A percentile compares a stretch with the other conserved stretches of the same genome.
Evolutionary conservation across 37 sponge, comb jelly and placozoan species (phyloP).

Genomic region (Hexactinellida sp.): DNA sequence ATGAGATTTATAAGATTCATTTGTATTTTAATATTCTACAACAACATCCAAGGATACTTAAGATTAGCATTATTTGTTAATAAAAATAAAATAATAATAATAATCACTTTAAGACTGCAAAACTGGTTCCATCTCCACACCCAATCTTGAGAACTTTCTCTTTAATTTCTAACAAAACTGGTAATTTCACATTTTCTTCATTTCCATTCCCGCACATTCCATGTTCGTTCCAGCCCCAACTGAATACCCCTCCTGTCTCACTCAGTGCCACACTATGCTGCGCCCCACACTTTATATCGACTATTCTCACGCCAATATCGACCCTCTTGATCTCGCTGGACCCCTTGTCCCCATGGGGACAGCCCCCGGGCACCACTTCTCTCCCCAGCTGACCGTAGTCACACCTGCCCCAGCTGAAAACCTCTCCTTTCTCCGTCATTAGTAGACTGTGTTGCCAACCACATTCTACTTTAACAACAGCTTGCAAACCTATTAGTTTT

Average conservation of each 20-base stretch:
- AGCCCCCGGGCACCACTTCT: neutral
- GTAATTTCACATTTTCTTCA: constrained; percentile 22
- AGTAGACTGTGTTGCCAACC: neutral
- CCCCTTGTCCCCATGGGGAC: neutral
- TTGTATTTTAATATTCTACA: too few relatives aligned
- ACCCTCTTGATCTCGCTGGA: neutral
- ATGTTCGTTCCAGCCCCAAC: constrained; percentile 73
- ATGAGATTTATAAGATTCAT: too few relatives aligned
- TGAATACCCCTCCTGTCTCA: constrained; percentile 18
- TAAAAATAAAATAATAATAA: neutral
- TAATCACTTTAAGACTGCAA: neutral
- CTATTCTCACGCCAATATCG: neutral
- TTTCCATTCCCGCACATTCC: constrained; percentile 65
- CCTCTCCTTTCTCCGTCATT: constrained; percentile 21
- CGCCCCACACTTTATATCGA: neutral
- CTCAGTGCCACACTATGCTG: neutral
- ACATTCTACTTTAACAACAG: neutral
- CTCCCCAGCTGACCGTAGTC: constrained; percentile 66
- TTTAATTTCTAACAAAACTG: neutral
- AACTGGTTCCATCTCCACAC: constrained; percentile 3
- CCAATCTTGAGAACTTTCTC: neutral
- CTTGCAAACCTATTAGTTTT: neutral
- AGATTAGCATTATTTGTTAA: too few relatives aligned
- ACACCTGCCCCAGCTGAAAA: constrained; percentile 55
- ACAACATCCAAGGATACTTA: too few relatives aligned